A percentile compares a stretch with the other conserved stretches of the same genome.
phyloP scores from a whole-genome alignment of 2,888 invertebrate genomes.

The Cybosia mesomella region DNA sequence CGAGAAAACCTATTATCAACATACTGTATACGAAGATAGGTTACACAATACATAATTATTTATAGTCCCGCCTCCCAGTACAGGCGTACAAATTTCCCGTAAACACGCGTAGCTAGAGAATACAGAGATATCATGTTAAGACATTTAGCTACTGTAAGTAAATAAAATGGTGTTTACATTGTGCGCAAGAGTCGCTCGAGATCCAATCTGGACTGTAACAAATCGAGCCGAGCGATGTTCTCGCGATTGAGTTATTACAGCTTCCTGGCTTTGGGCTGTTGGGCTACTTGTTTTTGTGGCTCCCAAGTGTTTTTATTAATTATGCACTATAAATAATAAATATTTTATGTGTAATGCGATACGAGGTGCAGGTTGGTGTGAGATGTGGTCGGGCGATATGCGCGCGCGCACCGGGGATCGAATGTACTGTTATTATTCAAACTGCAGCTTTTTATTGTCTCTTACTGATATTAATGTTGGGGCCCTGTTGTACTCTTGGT shows the following conservation, averaged over 20 bases:
- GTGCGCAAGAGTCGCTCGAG: constrained; percentile 64
- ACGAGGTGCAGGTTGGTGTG: constrained; percentile 68
- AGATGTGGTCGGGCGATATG: constrained; percentile 78
- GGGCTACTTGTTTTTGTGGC: constrained; percentile 85
- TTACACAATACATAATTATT: constrained; percentile 42
- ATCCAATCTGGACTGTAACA: constrained; percentile 85
- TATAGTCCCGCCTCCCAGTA: constrained; percentile 27
- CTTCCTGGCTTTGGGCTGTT: constrained; percentile 73
- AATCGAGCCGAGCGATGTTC: constrained; percentile 78
- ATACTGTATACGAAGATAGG: constrained; percentile 14
- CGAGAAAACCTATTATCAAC: constrained; percentile 16
- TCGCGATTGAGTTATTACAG: constrained; percentile 87
- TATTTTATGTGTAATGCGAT: constrained; percentile 86
- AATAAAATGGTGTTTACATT: constrained; percentile 69
- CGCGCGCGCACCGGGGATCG: constrained; percentile 64
- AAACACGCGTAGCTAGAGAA: constrained; percentile 70
- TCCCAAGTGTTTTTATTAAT: constrained; percentile 86
- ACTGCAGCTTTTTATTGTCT: constrained; percentile 77
- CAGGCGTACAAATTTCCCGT: constrained; percentile 61
- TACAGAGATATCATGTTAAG: constrained; percentile 77
- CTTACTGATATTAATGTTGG: constrained; percentile 70
- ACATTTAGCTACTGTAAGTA: constrained; percentile 72
- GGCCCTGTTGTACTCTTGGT: constrained; percentile 54
- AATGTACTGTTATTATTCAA: constrained; percentile 80
- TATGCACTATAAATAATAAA: constrained; percentile 85